Evolutionary conservation across 2,888 invertebrate genomes (phyloP).

Genomic region (Capitulum mitella): DNA sequence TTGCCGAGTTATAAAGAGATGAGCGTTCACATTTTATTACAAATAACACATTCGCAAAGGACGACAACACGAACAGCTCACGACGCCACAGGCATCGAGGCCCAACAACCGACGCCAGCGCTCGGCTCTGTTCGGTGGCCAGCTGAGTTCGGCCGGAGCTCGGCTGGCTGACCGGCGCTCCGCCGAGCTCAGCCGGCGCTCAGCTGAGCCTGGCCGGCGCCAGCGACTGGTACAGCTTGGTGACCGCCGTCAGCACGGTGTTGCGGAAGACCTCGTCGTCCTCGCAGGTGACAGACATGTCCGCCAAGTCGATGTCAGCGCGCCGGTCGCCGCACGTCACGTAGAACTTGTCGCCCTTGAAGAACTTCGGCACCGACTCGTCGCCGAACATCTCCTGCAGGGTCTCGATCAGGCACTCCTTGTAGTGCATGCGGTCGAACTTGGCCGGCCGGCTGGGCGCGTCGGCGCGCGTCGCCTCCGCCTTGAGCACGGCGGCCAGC

Average conservation of each 20-base stretch:
- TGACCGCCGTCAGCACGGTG: conserved; percentile 74
- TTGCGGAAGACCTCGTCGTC: conserved; percentile 75
- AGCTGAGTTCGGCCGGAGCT: too few species aligned
- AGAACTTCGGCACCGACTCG: conserved; percentile 84
- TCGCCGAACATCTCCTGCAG: conserved; percentile 93
- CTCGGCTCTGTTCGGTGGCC: too few species aligned
- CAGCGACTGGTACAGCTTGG: conserved; percentile 51
- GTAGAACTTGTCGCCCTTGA: conserved; percentile 78
- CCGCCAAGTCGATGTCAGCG: conserved; percentile 75
- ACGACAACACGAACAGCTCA: too few species aligned
- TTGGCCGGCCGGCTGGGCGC: conserved; percentile 46
- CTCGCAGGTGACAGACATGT: conserved; percentile 69
- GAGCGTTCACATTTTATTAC: too few species aligned
- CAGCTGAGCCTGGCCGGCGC: neutral
- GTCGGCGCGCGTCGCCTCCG: conserved; percentile 28
- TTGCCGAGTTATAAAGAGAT: too few species aligned
- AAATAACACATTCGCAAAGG: too few species aligned
- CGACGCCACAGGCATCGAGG: too few species aligned
- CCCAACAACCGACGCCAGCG: too few species aligned
- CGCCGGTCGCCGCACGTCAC: conserved; percentile 76
- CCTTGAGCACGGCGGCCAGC: conserved; percentile 76
- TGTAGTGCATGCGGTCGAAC: conserved; percentile 84
- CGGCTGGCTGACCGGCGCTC: neutral
- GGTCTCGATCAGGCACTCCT: conserved; percentile 83
- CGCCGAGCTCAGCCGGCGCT: neutral